Evolutionary conservation across 2,113 vertebrate species (phyloP), one percentile per base, ranked within the genome.

Genomic region (Callithrix jacchus): DNA sequence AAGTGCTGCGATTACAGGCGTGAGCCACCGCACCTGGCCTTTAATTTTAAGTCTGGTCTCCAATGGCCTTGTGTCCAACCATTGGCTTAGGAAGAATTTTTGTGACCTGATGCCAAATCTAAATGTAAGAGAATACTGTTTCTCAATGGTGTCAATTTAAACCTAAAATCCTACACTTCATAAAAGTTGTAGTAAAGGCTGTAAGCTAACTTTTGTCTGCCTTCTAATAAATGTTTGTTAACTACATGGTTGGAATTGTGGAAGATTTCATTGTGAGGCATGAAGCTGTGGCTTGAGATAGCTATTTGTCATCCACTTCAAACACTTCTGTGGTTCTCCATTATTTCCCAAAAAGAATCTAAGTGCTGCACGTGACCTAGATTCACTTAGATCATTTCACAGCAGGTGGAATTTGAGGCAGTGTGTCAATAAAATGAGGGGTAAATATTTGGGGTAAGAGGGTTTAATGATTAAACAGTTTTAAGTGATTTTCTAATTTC

Each of bases 291-390:
- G 54, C 49, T 74, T 85, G n/a, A 92, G 45, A 32, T 25, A 77
- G 66, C 20, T 77, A 86, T 17, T 49, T 20, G 8, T 84, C 27
- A 91, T 37, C 32, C 6, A 76, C 42, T 5, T 56, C 54, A 79
- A 40, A 94, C 30, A 61, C 76, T 37, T 83, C 47, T 56, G 40
- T 68, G 21, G 54, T 14, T 85, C 21, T 64, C 47, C 68, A 37
- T 84, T 84, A 84, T 61, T 94, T 96, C 83, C 80, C 64, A 17
- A 21, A 96, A 86, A 82, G 18, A 47, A 13, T 32, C 70, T 64
- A 73, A 94, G 21, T 74, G 25, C 21, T 76, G 25, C 12, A 32
- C 14, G 16, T 68, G n/a, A 30, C 20, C 70, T 64, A 89, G 70
- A 61, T 1, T 54, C 54, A 77, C 21, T 81, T 91, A 77, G 76